Base-by-base conservation (phyloP, 2,797 vertebrate species). In the Platalea minor region DNA sequence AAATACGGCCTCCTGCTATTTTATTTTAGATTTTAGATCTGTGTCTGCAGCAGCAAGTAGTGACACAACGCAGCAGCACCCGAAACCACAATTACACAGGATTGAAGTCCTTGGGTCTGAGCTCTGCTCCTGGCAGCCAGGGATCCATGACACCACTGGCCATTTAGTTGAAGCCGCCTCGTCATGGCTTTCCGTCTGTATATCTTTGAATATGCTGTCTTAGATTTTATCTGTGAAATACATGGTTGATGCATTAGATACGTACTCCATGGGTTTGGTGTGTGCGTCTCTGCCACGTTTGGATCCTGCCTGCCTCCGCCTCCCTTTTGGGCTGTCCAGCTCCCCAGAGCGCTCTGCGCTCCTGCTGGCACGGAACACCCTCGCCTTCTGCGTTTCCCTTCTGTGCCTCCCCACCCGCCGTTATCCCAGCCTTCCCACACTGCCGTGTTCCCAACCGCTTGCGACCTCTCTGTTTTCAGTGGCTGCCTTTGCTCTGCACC, bases 51-150 rank as follows among this genome's bases (percentile, higher is more conserved):
- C 8, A 43, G 51, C 51, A 35, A 33, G 26, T 9, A 28, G 59
- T 18, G 51, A 8, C 43, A 12, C 14, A 10, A 3, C 9, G 63
- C 25, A 13, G 35, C 7, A 35, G 48, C n/a, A 8, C 18, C 46
- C 33, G 5, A 33, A 17, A 1, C 45, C 37, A 5, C 26, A 17
- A 3, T 9, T 24, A 10, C 0, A 28, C 15, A 65, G 26, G 37
- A 18, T 10, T 39, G n/a, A 39, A 46, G 46, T 24, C 28, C 17
- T 16, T 43, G 31, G 45, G 23, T 28, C 59, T 43, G 85, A 80
- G 51, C 37, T 65, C 29, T 28, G 48, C 39, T 16, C 17, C 7
- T 28, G 11, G 26, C 33, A 26, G 17, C 29, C 37, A 26, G 60
- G 69, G 60, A 12, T 23, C 51, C 20, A 1, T 4, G 39, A 11